Evolutionary conservation across 2,797 vertebrate genomes (phyloP), one percentile per base, ranked within the genome.

Genomic region (Simalia tracyae): DNA sequence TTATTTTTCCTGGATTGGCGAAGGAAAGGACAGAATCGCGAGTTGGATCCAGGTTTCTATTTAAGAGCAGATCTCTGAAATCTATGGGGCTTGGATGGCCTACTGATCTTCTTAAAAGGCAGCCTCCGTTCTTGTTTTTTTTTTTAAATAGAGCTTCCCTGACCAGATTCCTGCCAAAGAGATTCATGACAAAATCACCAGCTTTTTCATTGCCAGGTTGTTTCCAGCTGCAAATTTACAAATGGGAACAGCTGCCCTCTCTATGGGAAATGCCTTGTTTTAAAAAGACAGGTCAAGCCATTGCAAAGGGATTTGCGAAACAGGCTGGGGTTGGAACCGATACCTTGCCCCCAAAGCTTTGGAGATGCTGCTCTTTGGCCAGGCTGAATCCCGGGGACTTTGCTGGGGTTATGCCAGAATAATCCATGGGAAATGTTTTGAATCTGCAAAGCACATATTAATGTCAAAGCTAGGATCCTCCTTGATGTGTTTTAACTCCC

Each of bases 261-360:
- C 8, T 11, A 24, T 24, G 72, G 72, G 72, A 24, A 46, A 81
- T 36, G 72, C 72, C 72, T 76, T 4, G 68, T 72, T 36, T 31
- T 6, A 42, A 9, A 76, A 42, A 42, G 17, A 1, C 6, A 2
- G 2, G 31, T 4, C 68, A 1, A 22, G 19, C 8, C 72, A 24
- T 76, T 22, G 72, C 4, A 42, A 22, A 76, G 17, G 36, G 22
- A 76, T 76, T 76, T 42, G 36, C 31, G 10, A 19, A 22, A 22
- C 0, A 42, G 6, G 1, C 15, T 8, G 36, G 17, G 22, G 19
- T 9, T 46, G 36, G 8, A 8, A 17, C 9, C 8, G 0, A 3
- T 76, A 22, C 22, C 36, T 42, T 10, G 72, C 19, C 72, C 72
- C 72, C 3, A 42, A 76, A 22, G 4, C 59, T 60, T 61, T 61